phyloP scores from a whole-genome alignment of 2,888 invertebrate genomes.

The Drosophila crucigera region DNA sequence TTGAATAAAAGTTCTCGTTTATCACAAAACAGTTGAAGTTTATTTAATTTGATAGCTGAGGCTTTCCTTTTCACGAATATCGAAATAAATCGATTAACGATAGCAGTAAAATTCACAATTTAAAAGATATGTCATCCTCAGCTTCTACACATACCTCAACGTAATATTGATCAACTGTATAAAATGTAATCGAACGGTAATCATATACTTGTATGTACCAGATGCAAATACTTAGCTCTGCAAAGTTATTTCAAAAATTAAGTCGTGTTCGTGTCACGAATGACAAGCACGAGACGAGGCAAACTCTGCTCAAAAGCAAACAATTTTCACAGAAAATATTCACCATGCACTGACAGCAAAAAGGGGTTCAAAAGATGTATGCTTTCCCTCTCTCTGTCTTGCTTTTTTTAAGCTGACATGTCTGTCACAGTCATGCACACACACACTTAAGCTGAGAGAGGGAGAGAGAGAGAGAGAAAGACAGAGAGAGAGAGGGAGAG shows the following conservation, averaged over 20 bases:
- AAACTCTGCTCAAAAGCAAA: not conserved
- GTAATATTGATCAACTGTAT: not conserved
- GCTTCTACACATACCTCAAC: not conserved
- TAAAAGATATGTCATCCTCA: not conserved
- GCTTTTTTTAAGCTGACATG: not conserved
- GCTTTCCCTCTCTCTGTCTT: not conserved
- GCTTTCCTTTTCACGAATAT: not conserved
- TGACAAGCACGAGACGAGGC: not conserved
- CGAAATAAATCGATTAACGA: not conserved
- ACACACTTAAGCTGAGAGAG: not conserved
- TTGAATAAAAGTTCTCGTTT: not conserved
- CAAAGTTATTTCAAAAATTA: not conserved
- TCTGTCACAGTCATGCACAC: slow-evolving; percentile 6
- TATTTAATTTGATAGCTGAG: not conserved
- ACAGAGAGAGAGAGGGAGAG: not conserved
- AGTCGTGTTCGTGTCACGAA: slow-evolving; percentile 3
- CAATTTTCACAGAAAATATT: not conserved
- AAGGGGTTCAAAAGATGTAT: slow-evolving; percentile 37
- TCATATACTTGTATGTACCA: no score
- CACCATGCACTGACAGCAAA: slow-evolving; percentile 19
- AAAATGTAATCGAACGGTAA: not conserved
- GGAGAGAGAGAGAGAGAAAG: not conserved
- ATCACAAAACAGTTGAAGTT: not conserved
- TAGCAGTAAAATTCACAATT: not conserved
- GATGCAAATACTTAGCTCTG: not conserved